A percentile compares a stretch with the other conserved stretches of the same genome.
These are phyloP conservation scores for Brachionus paranguensis DNA, from an alignment of 1,140 invertebrate genomes.

Conservation along the genomic window DNA sequence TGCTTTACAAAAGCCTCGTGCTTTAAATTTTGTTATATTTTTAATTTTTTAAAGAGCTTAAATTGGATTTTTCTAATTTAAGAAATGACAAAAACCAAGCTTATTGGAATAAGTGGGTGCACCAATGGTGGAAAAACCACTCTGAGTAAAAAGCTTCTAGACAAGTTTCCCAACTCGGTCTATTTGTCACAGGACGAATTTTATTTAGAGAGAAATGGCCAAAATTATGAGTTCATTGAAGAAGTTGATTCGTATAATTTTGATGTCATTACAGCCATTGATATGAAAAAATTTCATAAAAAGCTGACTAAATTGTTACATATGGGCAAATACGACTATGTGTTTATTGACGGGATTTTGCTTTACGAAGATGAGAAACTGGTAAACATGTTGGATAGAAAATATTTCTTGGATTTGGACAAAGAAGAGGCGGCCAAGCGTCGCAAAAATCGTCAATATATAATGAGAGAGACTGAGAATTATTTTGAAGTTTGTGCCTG, in stretches of 20 bases:
- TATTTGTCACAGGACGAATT: constrained; percentile 24
- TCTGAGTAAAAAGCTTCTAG: not conserved
- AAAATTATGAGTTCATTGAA: not conserved
- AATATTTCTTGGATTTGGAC: constrained; percentile 4
- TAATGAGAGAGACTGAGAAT: constrained; percentile 6
- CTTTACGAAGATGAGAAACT: constrained; percentile 20
- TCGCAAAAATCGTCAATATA: not conserved
- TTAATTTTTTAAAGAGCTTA: not conserved
- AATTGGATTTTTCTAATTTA: not conserved
- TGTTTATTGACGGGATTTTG: constrained; percentile 15
- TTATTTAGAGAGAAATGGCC: not conserved
- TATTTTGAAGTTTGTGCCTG: constrained; percentile 34
- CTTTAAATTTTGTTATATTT: not conserved
- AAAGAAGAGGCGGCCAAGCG: not conserved
- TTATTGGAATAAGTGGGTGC: constrained; percentile 39
- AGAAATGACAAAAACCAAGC: constrained; percentile 24
- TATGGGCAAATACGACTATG: not conserved
- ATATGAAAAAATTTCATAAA: constrained; percentile 35
- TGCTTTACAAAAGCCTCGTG: not conserved
- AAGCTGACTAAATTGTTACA: not conserved
- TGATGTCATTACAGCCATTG: constrained; percentile 18
- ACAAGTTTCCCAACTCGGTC: not conserved
- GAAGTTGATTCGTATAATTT: constrained; percentile 31
- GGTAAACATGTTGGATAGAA: not conserved
- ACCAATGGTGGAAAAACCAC: constrained; percentile 38